Percentiles rank a stretch among this genome's conserved stretches.
Evolutionary conservation across 2,113 vertebrate species (phyloP).

Genomic region (Ornithorhynchus anatinus): DNA sequence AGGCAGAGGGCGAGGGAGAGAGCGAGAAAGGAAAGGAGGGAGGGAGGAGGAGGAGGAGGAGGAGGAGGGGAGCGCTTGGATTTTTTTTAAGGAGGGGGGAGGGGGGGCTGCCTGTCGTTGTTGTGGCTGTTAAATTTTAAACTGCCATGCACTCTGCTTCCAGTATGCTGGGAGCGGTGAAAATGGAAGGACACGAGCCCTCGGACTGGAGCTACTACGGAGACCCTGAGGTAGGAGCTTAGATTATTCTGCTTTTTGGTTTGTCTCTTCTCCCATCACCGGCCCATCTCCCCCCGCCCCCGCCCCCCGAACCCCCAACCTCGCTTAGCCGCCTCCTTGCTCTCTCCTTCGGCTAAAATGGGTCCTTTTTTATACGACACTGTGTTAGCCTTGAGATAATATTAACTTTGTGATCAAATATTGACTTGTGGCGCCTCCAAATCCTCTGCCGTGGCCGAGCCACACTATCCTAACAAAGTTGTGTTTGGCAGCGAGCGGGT

Average conservation of each 20-base stretch:
- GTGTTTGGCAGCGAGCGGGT: conserved; percentile 77
- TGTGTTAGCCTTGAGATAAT: conserved; percentile 94
- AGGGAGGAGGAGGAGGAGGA: conserved; percentile 4
- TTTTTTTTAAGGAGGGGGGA: conserved; percentile 65
- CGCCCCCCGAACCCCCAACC: conserved; percentile 1
- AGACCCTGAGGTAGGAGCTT: conserved; percentile 89
- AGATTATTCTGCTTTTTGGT: neutral
- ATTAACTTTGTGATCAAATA: conserved; percentile 97
- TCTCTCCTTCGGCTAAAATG: conserved; percentile 73
- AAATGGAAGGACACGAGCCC: conserved; percentile 99
- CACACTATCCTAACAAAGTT: conserved; percentile 90
- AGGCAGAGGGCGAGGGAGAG: conserved; percentile 27
- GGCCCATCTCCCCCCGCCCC: conserved; percentile 1
- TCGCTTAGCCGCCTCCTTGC: conserved; percentile 45
- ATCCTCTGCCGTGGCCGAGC: conserved; percentile 92
- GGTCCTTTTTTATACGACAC: conserved; percentile 92
- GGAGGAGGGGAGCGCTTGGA: conserved; percentile 28
- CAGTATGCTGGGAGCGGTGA: conserved; percentile 99
- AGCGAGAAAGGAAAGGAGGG: conserved; percentile 15
- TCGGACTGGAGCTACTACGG: conserved; percentile 97
- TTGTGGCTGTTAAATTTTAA: conserved; percentile 83
- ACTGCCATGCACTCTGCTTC: conserved; percentile 84
- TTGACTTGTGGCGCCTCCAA: conserved; percentile 96
- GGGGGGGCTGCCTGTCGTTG: conserved; percentile 71
- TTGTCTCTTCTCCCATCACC: neutral